Evolutionary conservation across 37 sponge, comb jelly and placozoan genomes (phyloP).

Genomic region (Aphrocallistes beatrix): DNA sequence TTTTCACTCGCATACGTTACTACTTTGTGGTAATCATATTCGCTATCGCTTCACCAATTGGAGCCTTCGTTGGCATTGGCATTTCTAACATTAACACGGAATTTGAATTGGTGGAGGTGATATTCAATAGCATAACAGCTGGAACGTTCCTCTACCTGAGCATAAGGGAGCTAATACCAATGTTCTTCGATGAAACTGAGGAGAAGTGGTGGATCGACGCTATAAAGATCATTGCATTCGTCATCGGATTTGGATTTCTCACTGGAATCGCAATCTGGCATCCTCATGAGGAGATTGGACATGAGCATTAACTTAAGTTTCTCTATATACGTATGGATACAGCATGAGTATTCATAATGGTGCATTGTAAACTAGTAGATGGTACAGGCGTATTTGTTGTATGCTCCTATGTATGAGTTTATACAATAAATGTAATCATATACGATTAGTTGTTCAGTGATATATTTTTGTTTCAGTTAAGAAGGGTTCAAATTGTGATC

Average conservation of each 20-base stretch:
- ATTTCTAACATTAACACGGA: background rate
- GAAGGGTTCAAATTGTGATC: too few species aligned
- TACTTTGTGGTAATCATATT: background rate
- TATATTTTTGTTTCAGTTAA: too few species aligned
- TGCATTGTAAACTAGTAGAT: too few species aligned
- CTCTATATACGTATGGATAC: too few species aligned
- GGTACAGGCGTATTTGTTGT: too few species aligned
- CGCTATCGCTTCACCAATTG: background rate
- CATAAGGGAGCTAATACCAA: background rate
- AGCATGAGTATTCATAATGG: too few species aligned
- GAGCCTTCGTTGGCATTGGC: background rate
- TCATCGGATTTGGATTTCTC: background rate
- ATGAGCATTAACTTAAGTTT: too few species aligned
- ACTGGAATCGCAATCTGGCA: background rate
- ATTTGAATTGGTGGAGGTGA: background rate
- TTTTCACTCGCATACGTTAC: background rate
- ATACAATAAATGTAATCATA: too few species aligned
- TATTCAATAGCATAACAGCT: background rate
- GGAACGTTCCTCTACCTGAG: conserved; percentile 12
- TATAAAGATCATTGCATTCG: background rate
- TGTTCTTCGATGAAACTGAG: background rate
- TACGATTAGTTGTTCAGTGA: too few species aligned
- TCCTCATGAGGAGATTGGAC: background rate
- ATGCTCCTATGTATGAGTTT: too few species aligned
- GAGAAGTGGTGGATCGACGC: background rate